A percentile compares a stretch with the other conserved stretches of the same genome.
These are phyloP conservation scores for Sinonovacula constricta DNA, from an alignment of 1,140 invertebrate species.

Conservation along the genomic window DNA sequence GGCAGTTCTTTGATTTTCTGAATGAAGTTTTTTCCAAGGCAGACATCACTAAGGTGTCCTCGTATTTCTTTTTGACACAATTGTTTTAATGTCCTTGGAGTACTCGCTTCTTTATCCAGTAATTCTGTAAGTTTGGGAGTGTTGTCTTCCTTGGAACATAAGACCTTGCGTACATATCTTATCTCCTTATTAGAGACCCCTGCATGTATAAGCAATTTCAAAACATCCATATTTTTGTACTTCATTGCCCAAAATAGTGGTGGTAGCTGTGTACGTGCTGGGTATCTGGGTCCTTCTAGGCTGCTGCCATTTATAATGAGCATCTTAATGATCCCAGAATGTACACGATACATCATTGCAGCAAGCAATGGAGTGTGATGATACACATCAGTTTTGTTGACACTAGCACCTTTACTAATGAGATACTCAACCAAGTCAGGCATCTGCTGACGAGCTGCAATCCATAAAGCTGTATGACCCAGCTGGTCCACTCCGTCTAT, in stretches of 20 bases:
- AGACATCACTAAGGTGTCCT: slow-evolving; percentile 37
- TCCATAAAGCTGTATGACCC: slow-evolving; percentile 74
- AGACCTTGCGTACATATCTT: slow-evolving; percentile 64
- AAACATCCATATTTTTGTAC: slow-evolving; percentile 70
- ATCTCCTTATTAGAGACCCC: slow-evolving; percentile 68
- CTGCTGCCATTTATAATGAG: slow-evolving; percentile 72
- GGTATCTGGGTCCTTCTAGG: slow-evolving; percentile 60
- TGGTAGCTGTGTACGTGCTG: slow-evolving; percentile 61
- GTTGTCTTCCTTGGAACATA: slow-evolving; percentile 61
- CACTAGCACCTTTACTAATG: slow-evolving; percentile 74
- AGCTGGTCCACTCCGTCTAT: slow-evolving; percentile 72
- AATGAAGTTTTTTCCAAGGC: slow-evolving; percentile 40
- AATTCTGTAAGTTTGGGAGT: slow-evolving; percentile 61
- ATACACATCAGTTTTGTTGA: slow-evolving; percentile 70
- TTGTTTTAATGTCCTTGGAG: slow-evolving; percentile 68
- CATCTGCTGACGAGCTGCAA: slow-evolving; percentile 72
- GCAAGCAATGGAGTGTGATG: slow-evolving; percentile 69
- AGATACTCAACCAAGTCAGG: slow-evolving; percentile 72
- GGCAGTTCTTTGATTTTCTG: slow-evolving; percentile 32
- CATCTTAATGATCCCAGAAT: slow-evolving; percentile 69
- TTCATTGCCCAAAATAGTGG: slow-evolving; percentile 74
- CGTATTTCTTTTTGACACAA: slow-evolving; percentile 67
- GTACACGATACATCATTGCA: slow-evolving; percentile 70
- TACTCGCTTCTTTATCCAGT: slow-evolving; percentile 65
- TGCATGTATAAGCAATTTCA: slow-evolving; percentile 68